These are phyloP conservation scores for Papilio gigon DNA, from an alignment of 2,888 invertebrate species.

Conservation along the genomic window DNA sequence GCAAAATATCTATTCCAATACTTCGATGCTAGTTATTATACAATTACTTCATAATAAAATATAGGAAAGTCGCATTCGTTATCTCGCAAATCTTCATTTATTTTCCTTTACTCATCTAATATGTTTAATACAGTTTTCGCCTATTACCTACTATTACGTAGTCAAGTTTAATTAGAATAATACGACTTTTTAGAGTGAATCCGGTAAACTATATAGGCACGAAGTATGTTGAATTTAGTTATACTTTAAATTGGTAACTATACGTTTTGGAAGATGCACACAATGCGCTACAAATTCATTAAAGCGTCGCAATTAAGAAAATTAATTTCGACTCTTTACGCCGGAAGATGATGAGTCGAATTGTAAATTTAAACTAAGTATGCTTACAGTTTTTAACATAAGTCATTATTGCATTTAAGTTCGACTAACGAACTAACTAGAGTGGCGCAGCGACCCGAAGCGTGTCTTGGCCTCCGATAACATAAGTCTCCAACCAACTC, in stretches of 20 bases:
- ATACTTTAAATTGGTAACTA: slow-evolving; percentile 5
- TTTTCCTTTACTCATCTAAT: too few relatives aligned
- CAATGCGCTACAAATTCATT: slow-evolving; percentile 19
- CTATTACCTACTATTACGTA: too few relatives aligned
- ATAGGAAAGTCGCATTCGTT: too few relatives aligned
- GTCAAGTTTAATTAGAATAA: not conserved
- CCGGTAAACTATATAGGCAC: not conserved
- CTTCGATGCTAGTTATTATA: not conserved
- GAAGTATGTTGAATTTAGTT: not conserved
- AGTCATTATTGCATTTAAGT: too few relatives aligned
- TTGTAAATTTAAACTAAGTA: not conserved
- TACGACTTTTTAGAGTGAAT: not conserved
- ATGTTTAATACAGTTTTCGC: too few relatives aligned
- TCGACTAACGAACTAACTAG: too few relatives aligned
- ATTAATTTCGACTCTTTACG: not conserved
- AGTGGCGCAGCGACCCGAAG: too few relatives aligned
- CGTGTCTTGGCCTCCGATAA: too few relatives aligned
- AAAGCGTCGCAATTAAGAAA: slow-evolving; percentile 32
- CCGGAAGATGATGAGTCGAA: not conserved
- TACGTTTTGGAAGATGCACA: slow-evolving; percentile 5
- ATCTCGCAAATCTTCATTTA: too few relatives aligned
- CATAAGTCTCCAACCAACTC: too few relatives aligned
- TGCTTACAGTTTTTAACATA: not conserved
- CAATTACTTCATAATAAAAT: not conserved
- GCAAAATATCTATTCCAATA: not conserved